A percentile compares a stretch with the other conserved stretches of the same genome.
phyloP scores from a whole-genome alignment of 2,797 vertebrate species.

The Geotrypetes seraphini region DNA sequence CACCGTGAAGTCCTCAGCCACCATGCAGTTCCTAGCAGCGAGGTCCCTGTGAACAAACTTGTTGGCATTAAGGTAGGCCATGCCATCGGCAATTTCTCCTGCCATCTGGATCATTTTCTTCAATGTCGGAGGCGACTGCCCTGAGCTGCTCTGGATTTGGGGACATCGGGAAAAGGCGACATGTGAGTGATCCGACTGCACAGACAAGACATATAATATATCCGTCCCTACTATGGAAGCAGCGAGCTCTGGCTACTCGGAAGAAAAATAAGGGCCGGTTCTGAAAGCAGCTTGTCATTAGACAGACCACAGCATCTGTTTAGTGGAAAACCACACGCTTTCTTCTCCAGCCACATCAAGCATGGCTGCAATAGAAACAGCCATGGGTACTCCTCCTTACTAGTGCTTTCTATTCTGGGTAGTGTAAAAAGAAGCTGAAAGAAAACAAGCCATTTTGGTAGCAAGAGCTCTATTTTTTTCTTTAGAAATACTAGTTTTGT shows the following conservation, averaged over 20 bases:
- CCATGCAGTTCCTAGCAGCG: slow-evolving; percentile 97
- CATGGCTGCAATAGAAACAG: background rate
- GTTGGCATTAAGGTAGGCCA: slow-evolving; percentile 97
- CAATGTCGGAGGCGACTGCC: slow-evolving; percentile 74
- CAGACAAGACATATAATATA: no score
- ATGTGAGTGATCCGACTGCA: no score
- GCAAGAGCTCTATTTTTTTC: background rate
- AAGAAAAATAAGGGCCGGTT: no score
- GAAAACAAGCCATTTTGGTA: background rate
- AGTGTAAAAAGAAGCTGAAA: background rate
- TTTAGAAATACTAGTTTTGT: background rate
- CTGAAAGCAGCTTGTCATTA: background rate
- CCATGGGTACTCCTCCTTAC: background rate
- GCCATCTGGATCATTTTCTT: slow-evolving; percentile 99
- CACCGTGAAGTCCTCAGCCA: slow-evolving; percentile 93
- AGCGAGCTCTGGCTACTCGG: background rate
- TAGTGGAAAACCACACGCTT: background rate
- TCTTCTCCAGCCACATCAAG: background rate
- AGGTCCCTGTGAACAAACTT: slow-evolving; percentile 97
- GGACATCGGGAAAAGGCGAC: background rate
- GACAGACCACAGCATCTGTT: background rate
- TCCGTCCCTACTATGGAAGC: no score
- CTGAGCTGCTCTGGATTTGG: slow-evolving; percentile 74
- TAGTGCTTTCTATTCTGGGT: background rate
- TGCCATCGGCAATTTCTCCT: slow-evolving; percentile 92